Base-by-base conservation (phyloP, 1,140 invertebrate genomes). In the Rhagoletis pomonella region DNA sequence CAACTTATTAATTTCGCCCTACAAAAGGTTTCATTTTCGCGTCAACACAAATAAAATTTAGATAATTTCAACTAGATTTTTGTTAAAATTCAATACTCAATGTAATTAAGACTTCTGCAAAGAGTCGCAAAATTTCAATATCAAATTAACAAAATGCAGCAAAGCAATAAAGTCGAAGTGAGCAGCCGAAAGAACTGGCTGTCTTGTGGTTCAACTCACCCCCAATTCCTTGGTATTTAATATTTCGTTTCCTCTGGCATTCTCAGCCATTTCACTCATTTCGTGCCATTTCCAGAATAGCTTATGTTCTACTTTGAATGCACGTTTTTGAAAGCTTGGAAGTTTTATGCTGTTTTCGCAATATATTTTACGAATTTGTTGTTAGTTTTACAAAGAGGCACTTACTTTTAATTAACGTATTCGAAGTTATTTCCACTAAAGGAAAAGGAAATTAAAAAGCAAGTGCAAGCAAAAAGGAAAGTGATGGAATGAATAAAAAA, bases 401-500 rank as follows among this genome's bases (percentile, higher is more conserved):
- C 44, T 77, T 50, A 14, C 44, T 44, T 77, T 77, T 77, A 77
- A 77, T 77, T 77, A 77, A 77, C 50, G 7, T 55, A 55, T 55
- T 77, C 47, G 1, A 77, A 77, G n/a, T 77, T 19, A n/a, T 5
- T 77, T 39, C 67, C 42, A 17, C 4, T 4, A 47, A 44, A 73
- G 67, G 17, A 73, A 73, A 73, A 17, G 62, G 9, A 10, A 3
- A 64, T n/a, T 17, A n/a, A 64, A 17, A 5, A 14, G 19, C 9
- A 19, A 67, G 4, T 42, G 29, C 64, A 67, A 5, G n/a, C 29
- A 12, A 14, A 62, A 2, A 29, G 29, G 1, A 29, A 67, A 67
- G 29, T 29, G 29, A 67, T 29, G 29, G 29, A 29, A 29, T 29
- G 5, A 29, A 29, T 4, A 67, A 67, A 67, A 67, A 19, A 4